Percentiles rank a stretch among this genome's conserved stretches.
These are phyloP conservation scores for Lepidurus packardi DNA, from an alignment of 1,140 invertebrate species.

Conservation along the genomic window DNA sequence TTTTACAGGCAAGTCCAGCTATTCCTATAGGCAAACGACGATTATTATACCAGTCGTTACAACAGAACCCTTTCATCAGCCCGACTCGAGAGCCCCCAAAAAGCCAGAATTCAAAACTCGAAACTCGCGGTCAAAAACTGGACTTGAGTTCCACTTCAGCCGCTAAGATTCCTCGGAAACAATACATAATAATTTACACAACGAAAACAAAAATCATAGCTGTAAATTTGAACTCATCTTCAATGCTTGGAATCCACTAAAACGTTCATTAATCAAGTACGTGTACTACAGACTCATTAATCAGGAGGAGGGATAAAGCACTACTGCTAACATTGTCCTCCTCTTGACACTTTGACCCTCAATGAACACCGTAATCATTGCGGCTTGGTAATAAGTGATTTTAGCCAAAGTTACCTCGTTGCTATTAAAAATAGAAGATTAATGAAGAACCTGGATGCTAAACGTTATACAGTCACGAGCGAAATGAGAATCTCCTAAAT, in stretches of 20 bases:
- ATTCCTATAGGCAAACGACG: conserved; percentile 17
- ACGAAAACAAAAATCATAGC: too few relatives aligned
- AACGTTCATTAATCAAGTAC: not conserved
- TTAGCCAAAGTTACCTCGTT: too few relatives aligned
- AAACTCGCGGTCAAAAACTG: too few relatives aligned
- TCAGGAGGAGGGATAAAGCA: not conserved
- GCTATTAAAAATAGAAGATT: not conserved
- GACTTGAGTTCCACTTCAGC: too few relatives aligned
- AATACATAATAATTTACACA: too few relatives aligned
- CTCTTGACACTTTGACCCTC: not conserved
- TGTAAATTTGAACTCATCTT: too few relatives aligned
- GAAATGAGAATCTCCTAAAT: not conserved
- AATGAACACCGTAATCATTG: not conserved
- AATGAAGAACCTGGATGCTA: not conserved
- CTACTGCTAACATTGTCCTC: not conserved
- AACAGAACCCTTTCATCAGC: not conserved
- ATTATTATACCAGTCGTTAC: conserved; percentile 7
- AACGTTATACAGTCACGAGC: not conserved
- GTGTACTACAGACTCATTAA: not conserved
- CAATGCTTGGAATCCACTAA: too few relatives aligned
- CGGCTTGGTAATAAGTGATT: not conserved
- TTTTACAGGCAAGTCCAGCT: not conserved
- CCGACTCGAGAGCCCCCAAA: too few relatives aligned
- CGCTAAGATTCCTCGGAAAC: too few relatives aligned
- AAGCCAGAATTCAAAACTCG: too few relatives aligned